Percentiles rank a stretch among this genome's conserved stretches.
These are phyloP conservation scores for Acromyrmex echinatior DNA, from an alignment of 1,140 invertebrate genomes.

Conservation along the genomic window DNA sequence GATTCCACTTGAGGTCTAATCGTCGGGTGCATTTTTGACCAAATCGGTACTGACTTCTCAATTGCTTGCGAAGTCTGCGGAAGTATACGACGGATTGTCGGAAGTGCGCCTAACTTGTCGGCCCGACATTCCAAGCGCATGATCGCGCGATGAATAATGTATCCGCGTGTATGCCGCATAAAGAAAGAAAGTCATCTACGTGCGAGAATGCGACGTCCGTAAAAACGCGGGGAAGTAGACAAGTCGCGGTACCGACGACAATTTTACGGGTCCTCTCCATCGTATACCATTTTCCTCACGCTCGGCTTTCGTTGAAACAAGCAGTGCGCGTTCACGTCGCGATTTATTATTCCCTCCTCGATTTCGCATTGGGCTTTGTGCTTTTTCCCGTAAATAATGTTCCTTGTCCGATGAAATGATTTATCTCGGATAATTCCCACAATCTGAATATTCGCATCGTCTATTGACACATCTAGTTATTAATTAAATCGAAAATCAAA, in stretches of 20 bases:
- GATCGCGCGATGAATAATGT: slow-evolving; percentile 70
- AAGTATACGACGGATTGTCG: slow-evolving; percentile 39
- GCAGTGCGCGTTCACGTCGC: not conserved
- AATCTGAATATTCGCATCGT: slow-evolving; percentile 13
- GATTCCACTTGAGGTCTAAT: slow-evolving; percentile 14
- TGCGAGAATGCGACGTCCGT: slow-evolving; percentile 1
- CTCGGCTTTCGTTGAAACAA: slow-evolving; percentile 46
- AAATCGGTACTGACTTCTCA: slow-evolving; percentile 10
- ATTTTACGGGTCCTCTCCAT: slow-evolving; percentile 26
- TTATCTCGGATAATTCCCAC: slow-evolving; percentile 14
- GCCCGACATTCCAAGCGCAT: slow-evolving; percentile 38
- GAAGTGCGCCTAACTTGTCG: slow-evolving; percentile 33
- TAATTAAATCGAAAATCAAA: slow-evolving; percentile 20
- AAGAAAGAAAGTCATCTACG: slow-evolving; percentile 25
- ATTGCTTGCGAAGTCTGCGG: not conserved
- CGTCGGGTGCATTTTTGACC: slow-evolving; percentile 22
- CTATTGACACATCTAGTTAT: slow-evolving; percentile 2
- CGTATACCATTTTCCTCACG: slow-evolving; percentile 31
- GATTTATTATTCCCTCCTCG: slow-evolving; percentile 54
- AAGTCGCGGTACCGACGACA: slow-evolving; percentile 38
- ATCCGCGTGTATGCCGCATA: slow-evolving; percentile 33
- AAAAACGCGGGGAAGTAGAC: slow-evolving; percentile 49
- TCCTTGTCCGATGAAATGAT: slow-evolving; percentile 37
- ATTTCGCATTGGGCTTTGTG: slow-evolving; percentile 29
- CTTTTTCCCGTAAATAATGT: slow-evolving; percentile 47